A percentile compares a stretch with the other conserved stretches of the same genome.
Conservation (phyloP, 2,797 vertebrate genomes). For the Pristis pectinata region DNA sequence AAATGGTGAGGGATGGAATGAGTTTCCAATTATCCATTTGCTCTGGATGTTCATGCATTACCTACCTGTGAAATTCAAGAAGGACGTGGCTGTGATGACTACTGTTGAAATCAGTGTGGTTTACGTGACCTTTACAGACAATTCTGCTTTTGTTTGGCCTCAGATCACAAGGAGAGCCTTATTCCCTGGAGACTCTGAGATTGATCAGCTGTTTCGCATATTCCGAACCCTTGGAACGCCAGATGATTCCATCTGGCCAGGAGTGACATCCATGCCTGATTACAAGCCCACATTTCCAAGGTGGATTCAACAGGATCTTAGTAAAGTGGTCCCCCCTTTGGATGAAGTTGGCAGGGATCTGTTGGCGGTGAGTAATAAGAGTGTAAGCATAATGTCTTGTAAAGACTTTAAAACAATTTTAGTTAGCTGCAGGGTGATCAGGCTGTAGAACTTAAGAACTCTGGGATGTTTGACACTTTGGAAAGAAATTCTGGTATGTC, state of each 20-base stretch:
- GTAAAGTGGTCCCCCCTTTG: constrained; percentile 81
- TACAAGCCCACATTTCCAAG: constrained; percentile 92
- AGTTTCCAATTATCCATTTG: neutral
- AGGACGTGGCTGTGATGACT: neutral
- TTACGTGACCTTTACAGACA: neutral
- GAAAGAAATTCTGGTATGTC: neutral
- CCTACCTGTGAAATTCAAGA: neutral
- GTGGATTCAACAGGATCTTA: constrained; percentile 83
- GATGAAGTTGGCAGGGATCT: constrained; percentile 85
- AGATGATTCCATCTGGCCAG: constrained; percentile 81
- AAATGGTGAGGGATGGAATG: neutral
- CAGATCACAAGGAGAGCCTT: constrained; percentile 82
- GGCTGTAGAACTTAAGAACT: neutral
- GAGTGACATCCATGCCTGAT: constrained; percentile 89
- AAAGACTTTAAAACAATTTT: neutral
- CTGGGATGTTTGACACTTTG: neutral
- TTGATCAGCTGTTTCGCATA: constrained; percentile 90
- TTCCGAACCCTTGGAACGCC: constrained; percentile 91
- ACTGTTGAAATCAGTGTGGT: neutral
- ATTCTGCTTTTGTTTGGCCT: constrained; percentile 36
- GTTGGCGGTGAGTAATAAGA: constrained; percentile 67
- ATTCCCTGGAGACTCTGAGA: constrained; percentile 90
- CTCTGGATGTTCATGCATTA: neutral
- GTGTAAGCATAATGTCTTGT: neutral
- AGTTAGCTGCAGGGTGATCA: neutral